A percentile compares a stretch with the other conserved stretches of the same genome.
These are phyloP conservation scores for Colaptes auratus DNA, from an alignment of 2,113 vertebrate genomes.

Conservation along the genomic window DNA sequence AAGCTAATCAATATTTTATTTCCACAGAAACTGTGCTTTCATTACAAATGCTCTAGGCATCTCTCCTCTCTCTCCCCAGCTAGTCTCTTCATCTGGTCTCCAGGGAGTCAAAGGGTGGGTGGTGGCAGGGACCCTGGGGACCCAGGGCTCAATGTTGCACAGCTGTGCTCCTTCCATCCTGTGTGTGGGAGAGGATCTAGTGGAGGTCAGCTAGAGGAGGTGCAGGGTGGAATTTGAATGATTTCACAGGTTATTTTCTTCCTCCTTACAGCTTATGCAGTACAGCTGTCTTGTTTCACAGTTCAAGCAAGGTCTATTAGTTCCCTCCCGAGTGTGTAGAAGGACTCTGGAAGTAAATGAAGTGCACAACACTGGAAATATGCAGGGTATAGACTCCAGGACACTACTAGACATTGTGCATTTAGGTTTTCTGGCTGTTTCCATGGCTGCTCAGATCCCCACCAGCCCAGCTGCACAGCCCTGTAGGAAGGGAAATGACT, in stretches of 20 bases:
- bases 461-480: background rate
- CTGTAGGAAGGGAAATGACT: background rate
- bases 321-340: background rate
- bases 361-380: background rate
- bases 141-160: rapidly evolving
- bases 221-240: rapidly evolving
- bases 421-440: background rate
- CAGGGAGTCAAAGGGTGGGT: rapidly evolving
- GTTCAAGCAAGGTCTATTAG: background rate
- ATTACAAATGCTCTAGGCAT: no score
- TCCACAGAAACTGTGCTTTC: background rate
- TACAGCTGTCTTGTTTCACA: background rate
- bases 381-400: rapidly evolving
- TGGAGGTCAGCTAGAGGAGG: rapidly evolving
- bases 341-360: background rate
- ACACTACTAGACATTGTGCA: background rate
- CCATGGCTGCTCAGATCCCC: background rate
- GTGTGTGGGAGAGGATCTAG: rapidly evolving
- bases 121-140: background rate
- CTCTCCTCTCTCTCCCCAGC: rapidly evolving
- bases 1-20: background rate
- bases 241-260: background rate
- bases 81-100: background rate
- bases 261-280: background rate
- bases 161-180: rapidly evolving